These are phyloP conservation scores for Agrochola macilenta DNA, from an alignment of 2,888 invertebrate genomes.

Conservation along the genomic window DNA sequence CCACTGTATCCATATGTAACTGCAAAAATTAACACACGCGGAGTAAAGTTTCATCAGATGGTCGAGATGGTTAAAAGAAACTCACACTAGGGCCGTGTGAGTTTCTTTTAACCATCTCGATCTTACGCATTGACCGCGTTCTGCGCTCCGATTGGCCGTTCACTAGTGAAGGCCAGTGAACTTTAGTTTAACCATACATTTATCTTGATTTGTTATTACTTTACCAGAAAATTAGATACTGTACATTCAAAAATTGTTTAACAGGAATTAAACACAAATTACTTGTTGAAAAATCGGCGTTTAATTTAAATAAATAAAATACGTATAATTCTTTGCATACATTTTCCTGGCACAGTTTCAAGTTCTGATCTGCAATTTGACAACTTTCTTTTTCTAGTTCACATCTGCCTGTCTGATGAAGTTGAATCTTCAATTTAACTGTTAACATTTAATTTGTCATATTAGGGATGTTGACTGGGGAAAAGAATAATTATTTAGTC, in stretches of 20 bases:
- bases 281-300: conserved; percentile 14
- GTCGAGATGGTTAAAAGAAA: too few species aligned
- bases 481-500: too few species aligned
- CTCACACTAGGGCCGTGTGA: too few species aligned
- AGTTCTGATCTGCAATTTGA: conserved; percentile 37
- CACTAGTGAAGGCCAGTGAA: too few species aligned
- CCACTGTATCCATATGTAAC: too few species aligned
- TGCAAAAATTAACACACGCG: background rate
- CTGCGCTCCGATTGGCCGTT: too few species aligned
- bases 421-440: conserved; percentile 13
- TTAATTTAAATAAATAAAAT: conserved; percentile 35
- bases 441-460: too few species aligned
- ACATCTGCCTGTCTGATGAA: conserved; percentile 28
- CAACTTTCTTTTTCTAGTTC: conserved; percentile 30
- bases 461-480: too few species aligned
- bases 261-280: conserved; percentile 32
- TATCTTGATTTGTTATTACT: background rate
- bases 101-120: too few species aligned
- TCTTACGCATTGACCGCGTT: too few species aligned
- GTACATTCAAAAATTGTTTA: conserved; percentile 1
- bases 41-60: background rate
- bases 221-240: background rate
- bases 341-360: conserved; percentile 36
- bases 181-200: background rate
- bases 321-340: conserved; percentile 20